These are phyloP conservation scores for Hippoglossus hippoglossus DNA, from an alignment of 2,797 vertebrate genomes.

Conservation along the genomic window DNA sequence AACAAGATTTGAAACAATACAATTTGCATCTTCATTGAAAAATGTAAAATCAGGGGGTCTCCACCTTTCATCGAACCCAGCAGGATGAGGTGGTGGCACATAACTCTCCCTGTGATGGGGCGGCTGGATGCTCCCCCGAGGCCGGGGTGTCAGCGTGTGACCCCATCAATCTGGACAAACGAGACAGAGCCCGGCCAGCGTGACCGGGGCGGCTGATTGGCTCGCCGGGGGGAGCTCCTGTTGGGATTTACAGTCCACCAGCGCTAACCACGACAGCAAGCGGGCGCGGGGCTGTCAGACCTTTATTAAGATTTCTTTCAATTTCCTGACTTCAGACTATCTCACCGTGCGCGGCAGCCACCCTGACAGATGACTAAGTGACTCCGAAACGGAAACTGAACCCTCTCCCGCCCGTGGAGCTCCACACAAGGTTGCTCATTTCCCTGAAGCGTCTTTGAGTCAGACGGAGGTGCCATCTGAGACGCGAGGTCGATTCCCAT, in stretches of 20 bases:
- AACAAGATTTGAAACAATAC: background rate
- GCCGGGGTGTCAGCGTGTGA: constrained; percentile 40
- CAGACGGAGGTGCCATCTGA: constrained; percentile 12
- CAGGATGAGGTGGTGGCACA: constrained; percentile 2
- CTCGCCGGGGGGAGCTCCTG: constrained; percentile 16
- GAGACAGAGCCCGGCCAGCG: constrained; percentile 46
- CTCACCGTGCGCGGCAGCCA: constrained; percentile 3
- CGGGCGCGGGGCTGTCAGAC: constrained; percentile 1
- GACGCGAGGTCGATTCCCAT: background rate
- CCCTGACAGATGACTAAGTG: constrained; percentile 32
- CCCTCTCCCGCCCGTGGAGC: background rate
- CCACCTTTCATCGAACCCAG: background rate
- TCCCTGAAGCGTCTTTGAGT: constrained; percentile 34
- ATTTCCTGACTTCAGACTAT: background rate
- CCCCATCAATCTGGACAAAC: constrained; percentile 67
- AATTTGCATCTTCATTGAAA: background rate
- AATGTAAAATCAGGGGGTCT: background rate
- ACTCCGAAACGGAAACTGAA: constrained; percentile 6
- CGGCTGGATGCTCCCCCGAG: constrained; percentile 21
- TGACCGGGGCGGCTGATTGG: constrained; percentile 36
- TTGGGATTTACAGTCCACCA: constrained; percentile 48
- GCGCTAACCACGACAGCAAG: constrained; percentile 9
- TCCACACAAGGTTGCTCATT: constrained; percentile 24
- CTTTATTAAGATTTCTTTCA: background rate
- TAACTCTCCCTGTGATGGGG: constrained; percentile 32